Base-by-base conservation (phyloP, 1,140 invertebrate genomes). In the Drosophila repleta region DNA sequence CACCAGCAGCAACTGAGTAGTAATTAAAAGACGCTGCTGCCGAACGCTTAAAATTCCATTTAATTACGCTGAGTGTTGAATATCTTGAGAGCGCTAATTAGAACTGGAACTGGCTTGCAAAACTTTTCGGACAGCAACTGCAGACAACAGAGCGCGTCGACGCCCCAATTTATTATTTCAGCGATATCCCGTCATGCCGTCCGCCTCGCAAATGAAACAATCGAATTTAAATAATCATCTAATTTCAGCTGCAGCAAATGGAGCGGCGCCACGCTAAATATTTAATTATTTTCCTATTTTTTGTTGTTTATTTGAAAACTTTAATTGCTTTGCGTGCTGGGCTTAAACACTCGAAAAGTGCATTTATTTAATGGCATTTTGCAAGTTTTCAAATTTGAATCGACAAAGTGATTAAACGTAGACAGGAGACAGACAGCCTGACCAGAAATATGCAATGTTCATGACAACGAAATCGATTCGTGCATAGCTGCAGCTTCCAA, bases 41-140 rank as follows among this genome's bases (percentile, higher is more conserved):
- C 65, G 66, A 77, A 72, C 83, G 79, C 69, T 88, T 87, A 82
- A 88, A 88, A 88, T 88, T 87, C 83, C 79, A 87, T 87, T 87
- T 88, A 87, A 87, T 87, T 87, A 88, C 79, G 83, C 55, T 70
- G 83, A 83, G 83, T 82, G 83, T 88, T 88, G 79, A 87, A 87
- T 87, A 76, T 88, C 79, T 88, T 79, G 66, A 66, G 75, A 66
- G 62, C 61, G 79, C 83, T 87, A 87, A 87, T 87, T 87, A 87
- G 83, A 76, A 74, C 78, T 77, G 70, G 49, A 58, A 70, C 58
- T 74, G 51, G 29, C 37, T 62, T 41, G 43, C 53, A 74, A 79
- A 81, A 82, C 62, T 88, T 60, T 74, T 85, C 63, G 65, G 78
- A 81, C 82, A 81, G 65, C 80, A 43, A 83, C 69, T 74, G 70